These are phyloP conservation scores for Peribatodes rhomboidaria DNA, from an alignment of 2,888 invertebrate genomes.

Conservation along the genomic window DNA sequence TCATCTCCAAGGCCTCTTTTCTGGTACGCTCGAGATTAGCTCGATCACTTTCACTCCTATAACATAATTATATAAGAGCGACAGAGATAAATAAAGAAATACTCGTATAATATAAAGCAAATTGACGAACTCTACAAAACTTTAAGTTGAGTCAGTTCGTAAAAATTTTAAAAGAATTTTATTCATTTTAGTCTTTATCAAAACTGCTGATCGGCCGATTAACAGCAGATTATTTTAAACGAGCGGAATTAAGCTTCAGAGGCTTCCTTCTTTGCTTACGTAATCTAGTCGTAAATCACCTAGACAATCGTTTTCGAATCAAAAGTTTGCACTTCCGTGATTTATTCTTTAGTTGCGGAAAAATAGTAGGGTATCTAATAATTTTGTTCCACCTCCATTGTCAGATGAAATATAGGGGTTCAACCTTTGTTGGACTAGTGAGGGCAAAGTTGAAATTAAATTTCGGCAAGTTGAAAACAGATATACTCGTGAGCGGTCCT, in stretches of 20 bases:
- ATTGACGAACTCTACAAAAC: not conserved
- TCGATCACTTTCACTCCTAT: too few relatives aligned
- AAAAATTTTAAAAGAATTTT: not conserved
- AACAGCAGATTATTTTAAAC: conserved; percentile 18
- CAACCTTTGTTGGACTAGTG: conserved; percentile 42
- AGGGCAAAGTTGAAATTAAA: conserved; percentile 48
- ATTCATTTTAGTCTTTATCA: not conserved
- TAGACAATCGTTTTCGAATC: conserved; percentile 43
- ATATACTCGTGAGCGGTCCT: conserved; percentile 2
- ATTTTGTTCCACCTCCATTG: conserved; percentile 45
- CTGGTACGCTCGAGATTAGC: too few relatives aligned
- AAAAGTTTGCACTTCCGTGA: conserved; percentile 49
- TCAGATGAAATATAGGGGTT: conserved; percentile 45
- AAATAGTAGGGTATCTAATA: conserved; percentile 45
- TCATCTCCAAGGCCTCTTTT: not conserved
- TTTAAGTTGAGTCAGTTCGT: not conserved
- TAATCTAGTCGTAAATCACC: conserved; percentile 46
- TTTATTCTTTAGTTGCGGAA: conserved; percentile 46
- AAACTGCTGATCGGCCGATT: conserved; percentile 15
- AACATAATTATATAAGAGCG: too few relatives aligned
- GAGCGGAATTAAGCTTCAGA: not conserved
- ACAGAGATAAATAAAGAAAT: too few relatives aligned
- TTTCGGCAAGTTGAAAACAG: conserved; percentile 34
- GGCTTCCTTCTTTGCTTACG: conserved; percentile 32
- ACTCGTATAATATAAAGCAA: too few relatives aligned